Evolutionary conservation across 2,113 vertebrate species (phyloP), one percentile per base, ranked within the genome.

Genomic region (Gobius niger): DNA sequence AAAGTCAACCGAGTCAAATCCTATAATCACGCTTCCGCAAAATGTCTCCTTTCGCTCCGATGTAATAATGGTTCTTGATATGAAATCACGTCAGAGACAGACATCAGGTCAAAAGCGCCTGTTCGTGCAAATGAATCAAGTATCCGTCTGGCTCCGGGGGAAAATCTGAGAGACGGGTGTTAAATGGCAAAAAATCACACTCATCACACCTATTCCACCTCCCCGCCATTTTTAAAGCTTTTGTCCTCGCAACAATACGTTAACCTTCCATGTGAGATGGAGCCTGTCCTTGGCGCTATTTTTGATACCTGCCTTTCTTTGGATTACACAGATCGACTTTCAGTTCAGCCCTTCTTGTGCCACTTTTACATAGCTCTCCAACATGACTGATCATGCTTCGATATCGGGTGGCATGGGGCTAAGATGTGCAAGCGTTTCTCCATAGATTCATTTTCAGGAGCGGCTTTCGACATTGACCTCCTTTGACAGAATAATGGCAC

Each of bases 151-250:
- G 9, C 65, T 78, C 52, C 7, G 7, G 50, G 65, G 51, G 44
- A 63, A 67, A 53, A 54, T 47, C 18, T 64, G 44, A 67, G 24
- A 65, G 76, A 78, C 60, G 74, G 70, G 76, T 73, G 67, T 79
- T 65, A 73, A 85, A 74, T 80, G 61, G 66, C 51, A 66, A 61
- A 80, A 34, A 57, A 80, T 79, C 56, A 57, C 73, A 68, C 62
- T 46, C 44, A 49, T 83, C 69, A 67, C 49, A 52, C 77, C 64
- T 65, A 19, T 41, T 64, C 77, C 41, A n/a, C 54, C 50, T 57
- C 9, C 18, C 40, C 4, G 18, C 7, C 53, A 9, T 2, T 34
- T 44, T 52, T 63, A 42, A 15, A 53, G 50, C 61, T 80, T 64
- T 52, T 47, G 9, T 75, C 40, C 51, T 63, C 44, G 19, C 24